A percentile compares a stretch with the other conserved stretches of the same genome.
Evolutionary conservation across 2,797 vertebrate genomes (phyloP).

Genomic region (Linurgus olivaceus): DNA sequence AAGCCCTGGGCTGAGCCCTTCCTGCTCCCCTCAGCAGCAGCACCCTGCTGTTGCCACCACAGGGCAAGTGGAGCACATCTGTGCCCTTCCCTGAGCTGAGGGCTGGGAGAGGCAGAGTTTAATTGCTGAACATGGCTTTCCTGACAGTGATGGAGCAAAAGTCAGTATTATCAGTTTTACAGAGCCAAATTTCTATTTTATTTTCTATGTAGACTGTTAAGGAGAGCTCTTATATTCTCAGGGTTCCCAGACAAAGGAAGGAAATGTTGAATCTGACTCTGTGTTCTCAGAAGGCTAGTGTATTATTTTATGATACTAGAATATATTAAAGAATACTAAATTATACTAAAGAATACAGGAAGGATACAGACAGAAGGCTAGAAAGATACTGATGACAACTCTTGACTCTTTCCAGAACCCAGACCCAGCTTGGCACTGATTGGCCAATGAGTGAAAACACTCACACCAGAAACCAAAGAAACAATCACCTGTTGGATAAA

Average conservation of each 20-base stretch:
- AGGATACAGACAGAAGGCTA: not conserved
- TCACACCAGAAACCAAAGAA: not conserved
- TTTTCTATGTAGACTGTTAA: not conserved
- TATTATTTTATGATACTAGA: not conserved
- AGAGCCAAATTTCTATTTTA: not conserved
- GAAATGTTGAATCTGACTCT: not conserved
- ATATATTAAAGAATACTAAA: not conserved
- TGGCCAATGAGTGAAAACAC: not conserved
- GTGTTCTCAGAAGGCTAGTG: not conserved
- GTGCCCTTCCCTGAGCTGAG: not conserved
- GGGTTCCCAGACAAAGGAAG: not conserved
- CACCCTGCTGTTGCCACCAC: not conserved
- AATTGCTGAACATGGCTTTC: not conserved
- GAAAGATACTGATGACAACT: not conserved
- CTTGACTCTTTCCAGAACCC: not conserved
- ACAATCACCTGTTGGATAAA: not conserved
- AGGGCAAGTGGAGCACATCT: not conserved
- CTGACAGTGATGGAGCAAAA: not conserved
- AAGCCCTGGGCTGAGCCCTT: not conserved
- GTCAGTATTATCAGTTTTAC: not conserved
- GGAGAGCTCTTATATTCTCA: not conserved
- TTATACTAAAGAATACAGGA: not conserved
- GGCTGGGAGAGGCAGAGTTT: not conserved
- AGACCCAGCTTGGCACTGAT: not conserved
- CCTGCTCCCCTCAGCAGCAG: not conserved